Conservation (phyloP, 1,140 invertebrate species). For the Harlomillsia oculata region DNA sequence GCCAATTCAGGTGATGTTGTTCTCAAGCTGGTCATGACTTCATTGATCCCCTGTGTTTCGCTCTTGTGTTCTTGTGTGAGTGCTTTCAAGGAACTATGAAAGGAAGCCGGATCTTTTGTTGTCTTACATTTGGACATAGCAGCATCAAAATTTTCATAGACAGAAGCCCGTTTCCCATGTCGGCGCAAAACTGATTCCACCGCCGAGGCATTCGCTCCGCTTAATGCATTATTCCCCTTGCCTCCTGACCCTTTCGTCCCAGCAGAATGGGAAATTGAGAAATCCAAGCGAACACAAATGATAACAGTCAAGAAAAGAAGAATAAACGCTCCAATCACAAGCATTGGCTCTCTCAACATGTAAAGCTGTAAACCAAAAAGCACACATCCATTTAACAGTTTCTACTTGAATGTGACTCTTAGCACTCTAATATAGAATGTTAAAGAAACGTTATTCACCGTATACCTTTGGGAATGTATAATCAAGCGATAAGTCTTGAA, state of each 20-base stretch:
- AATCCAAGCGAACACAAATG: constrained; percentile 88
- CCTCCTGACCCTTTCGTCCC: constrained; percentile 23
- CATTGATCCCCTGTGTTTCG: constrained; percentile 49
- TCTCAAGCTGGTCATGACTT: constrained; percentile 51
- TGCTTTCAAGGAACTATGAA: constrained; percentile 47
- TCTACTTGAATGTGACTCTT: background rate
- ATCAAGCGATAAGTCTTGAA: constrained; percentile 73
- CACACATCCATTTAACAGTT: background rate
- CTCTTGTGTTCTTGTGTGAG: constrained; percentile 56
- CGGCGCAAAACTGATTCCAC: constrained; percentile 47
- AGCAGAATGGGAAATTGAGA: constrained; percentile 58
- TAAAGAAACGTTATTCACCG: background rate
- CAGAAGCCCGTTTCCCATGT: constrained; percentile 52
- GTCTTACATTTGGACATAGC: constrained; percentile 54
- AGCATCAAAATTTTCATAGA: constrained; percentile 57
- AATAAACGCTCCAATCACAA: constrained; percentile 81
- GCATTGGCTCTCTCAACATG: constrained; percentile 84
- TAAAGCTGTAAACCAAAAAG: constrained; percentile 29
- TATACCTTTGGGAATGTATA: constrained; percentile 75
- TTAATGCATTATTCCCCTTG: constrained; percentile 42
- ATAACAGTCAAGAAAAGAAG: constrained; percentile 84
- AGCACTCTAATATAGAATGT: background rate
- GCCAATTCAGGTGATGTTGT: constrained; percentile 52
- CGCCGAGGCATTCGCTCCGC: constrained; percentile 36
- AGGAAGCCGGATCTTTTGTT: constrained; percentile 52